phyloP scores from a whole-genome alignment of 2,113 vertebrate genomes.

The Coturnix japonica region DNA sequence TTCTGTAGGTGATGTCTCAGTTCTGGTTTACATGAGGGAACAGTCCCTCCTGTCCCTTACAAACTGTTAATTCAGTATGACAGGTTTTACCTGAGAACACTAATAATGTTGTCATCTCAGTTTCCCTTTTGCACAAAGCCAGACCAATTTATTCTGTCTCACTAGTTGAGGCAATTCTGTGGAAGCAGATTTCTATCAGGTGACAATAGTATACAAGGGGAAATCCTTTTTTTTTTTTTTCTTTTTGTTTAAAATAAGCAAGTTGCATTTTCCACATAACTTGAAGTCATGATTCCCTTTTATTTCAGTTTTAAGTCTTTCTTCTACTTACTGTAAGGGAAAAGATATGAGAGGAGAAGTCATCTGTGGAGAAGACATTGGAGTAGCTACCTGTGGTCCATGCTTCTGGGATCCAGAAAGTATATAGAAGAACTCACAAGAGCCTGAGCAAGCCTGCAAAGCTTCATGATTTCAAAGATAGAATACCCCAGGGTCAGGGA shows the following conservation, averaged over 20 bases:
- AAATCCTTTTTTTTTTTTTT: fast-evolving
- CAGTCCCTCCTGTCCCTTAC: background rate
- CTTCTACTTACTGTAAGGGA: background rate
- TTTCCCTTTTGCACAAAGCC: background rate
- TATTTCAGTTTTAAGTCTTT: background rate
- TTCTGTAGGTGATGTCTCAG: conserved; percentile 57
- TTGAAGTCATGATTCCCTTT: background rate
- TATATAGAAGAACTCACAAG: background rate
- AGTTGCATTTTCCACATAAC: background rate
- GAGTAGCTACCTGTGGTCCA: too few relatives aligned
- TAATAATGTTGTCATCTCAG: conserved; percentile 18
- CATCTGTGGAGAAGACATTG: background rate
- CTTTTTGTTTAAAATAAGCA: background rate
- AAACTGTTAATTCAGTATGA: conserved; percentile 29
- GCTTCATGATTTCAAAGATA: background rate
- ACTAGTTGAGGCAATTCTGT: background rate
- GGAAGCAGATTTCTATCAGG: background rate
- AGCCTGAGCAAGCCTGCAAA: background rate
- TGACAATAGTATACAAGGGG: background rate
- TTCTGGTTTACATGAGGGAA: conserved; percentile 15
- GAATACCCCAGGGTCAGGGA: background rate
- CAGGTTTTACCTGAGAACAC: conserved; percentile 28
- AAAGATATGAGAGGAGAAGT: background rate
- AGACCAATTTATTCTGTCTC: background rate
- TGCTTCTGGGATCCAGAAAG: background rate